Evolutionary conservation across 2,113 vertebrate genomes (phyloP), one percentile per base, ranked within the genome.

Genomic region (Mirounga angustirostris): DNA sequence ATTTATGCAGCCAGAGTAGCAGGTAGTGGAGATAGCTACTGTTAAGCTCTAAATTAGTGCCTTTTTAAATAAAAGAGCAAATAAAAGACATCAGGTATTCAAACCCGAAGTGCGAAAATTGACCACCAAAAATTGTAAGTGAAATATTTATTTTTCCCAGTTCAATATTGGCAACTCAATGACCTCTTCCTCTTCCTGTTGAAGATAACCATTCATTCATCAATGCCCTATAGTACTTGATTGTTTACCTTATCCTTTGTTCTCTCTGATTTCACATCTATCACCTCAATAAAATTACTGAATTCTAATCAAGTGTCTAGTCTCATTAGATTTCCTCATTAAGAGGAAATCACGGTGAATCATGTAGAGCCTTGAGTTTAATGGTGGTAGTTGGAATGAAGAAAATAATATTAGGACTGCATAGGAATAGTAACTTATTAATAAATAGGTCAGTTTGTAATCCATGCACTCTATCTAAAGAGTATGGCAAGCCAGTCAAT

Each of bases 1-100:
- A 80, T 86, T 54, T 91, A 65, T 63, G 8, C n/a, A 74, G 5
- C 22, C 24, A 74, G 10, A 5, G 0, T 73, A 81, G 18, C 18
- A 73, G 28, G n/a, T 71, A 92, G n/a, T 26, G 18, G 79, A 94
- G 58, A 80, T n/a, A 65, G 52, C 12, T 81, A 30, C 7, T 84
- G 33, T 50, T 14, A 91, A 90, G 79, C 50, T 81, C 24, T 93
- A 84, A 94, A 74, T 73, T 78, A 71, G 24, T 22, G 46, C 61
- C 94, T 67, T 95, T 88, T n/a, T 89, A 54, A 12, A 80, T 82
- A 89, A 86, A 93, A 86, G 13, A 14, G 13, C 43, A 97, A 89
- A 73, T 82, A 89, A 91, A 96, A 69, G 10, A 50, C 4, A 74
- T 56, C 40, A 92, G 83, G 83, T 84, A 84, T 59, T 92, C 26